Evolutionary conservation across 2,113 vertebrate genomes (phyloP).

Genomic region (Carollia perspicillata): DNA sequence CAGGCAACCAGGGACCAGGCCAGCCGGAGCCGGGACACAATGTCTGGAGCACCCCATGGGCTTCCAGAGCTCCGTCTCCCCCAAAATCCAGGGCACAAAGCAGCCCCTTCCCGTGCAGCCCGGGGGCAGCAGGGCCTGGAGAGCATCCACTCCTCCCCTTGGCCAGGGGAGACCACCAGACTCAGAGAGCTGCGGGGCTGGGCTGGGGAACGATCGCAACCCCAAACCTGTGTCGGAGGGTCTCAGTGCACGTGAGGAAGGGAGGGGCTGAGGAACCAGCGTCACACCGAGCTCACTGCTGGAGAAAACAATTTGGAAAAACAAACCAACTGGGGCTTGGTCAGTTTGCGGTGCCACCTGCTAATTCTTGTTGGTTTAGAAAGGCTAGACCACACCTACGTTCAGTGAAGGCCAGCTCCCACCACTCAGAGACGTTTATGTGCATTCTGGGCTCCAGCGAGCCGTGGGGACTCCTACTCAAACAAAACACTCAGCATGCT

Average conservation of each 20-base stretch:
- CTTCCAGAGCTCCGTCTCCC: neutral
- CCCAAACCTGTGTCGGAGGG: rapidly evolving
- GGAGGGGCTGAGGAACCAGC: neutral
- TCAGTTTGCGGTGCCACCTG: neutral
- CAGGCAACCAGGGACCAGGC: rapidly evolving
- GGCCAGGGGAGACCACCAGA: rapidly evolving
- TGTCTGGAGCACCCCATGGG: rapidly evolving
- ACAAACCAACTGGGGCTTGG: neutral
- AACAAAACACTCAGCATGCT: neutral
- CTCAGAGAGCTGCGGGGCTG: neutral
- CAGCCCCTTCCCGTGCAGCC: neutral
- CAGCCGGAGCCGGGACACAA: rapidly evolving
- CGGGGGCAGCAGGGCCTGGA: rapidly evolving
- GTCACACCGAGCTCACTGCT: neutral
- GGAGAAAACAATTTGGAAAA: neutral
- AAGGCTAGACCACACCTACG: neutral
- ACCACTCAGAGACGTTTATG: neutral
- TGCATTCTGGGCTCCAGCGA: neutral
- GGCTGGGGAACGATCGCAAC: rapidly evolving
- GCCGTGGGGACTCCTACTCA: neutral
- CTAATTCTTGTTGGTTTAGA: neutral
- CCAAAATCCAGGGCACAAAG: neutral
- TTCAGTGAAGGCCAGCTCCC: neutral
- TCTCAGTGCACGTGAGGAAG: neutral
- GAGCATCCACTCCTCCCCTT: neutral